phyloP scores from a whole-genome alignment of 2,797 vertebrate genomes.

The Myripristis jacobus region DNA sequence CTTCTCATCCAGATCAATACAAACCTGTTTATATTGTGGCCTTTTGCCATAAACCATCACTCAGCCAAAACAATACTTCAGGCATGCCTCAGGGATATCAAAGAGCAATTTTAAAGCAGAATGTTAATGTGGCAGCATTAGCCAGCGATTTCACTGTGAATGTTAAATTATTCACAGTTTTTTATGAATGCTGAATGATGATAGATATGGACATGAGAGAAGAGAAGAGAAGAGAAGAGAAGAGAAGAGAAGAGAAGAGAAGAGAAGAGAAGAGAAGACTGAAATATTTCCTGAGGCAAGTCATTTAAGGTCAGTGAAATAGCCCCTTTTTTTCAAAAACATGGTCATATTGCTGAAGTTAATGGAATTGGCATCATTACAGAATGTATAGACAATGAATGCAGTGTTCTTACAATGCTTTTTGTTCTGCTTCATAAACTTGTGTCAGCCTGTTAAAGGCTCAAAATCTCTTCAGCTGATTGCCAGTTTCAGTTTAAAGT shows the following conservation, averaged over 20 bases:
- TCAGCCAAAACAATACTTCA: conserved; percentile 44
- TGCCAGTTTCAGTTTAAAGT: conserved; percentile 10
- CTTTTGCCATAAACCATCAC: conserved; percentile 52
- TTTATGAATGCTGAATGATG: not conserved
- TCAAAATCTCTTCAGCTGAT: conserved; percentile 31
- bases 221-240: not conserved
- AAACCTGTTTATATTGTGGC: conserved; percentile 60
- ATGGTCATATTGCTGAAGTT: conserved; percentile 2
- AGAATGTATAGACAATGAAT: conserved; percentile 21
- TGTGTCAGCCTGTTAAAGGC: conserved; percentile 25
- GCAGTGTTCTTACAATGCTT: conserved; percentile 14
- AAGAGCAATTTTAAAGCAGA: not conserved
- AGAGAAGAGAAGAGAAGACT: conserved; percentile 1
- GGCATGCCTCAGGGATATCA: conserved; percentile 14
- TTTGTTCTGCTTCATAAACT: conserved; percentile 4
- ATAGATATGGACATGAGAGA: not conserved
- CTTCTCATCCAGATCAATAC: conserved; percentile 64
- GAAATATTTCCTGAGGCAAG: not conserved
- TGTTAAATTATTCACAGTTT: not conserved
- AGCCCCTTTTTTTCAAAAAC: conserved; percentile 1
- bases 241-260: conserved; percentile 2
- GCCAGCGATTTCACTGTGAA: not conserved
- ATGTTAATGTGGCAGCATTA: too few species aligned
- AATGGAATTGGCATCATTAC: conserved; percentile 33
- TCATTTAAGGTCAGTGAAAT: conserved; percentile 6